These are phyloP conservation scores for Sander vitreus DNA, from an alignment of 2,113 vertebrate species.

Conservation along the genomic window DNA sequence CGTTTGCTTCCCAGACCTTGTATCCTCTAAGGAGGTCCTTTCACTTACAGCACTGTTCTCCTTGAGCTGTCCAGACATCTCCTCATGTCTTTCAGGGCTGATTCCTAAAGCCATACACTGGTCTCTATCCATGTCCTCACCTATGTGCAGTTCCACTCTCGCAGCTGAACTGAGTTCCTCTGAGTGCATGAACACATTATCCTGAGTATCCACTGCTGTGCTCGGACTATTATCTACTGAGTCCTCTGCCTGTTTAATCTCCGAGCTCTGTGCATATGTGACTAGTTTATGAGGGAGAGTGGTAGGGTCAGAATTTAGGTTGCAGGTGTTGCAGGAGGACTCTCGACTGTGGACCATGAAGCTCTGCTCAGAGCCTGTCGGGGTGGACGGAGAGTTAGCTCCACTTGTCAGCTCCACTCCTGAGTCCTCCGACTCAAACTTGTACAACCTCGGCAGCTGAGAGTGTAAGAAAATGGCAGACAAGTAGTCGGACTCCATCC, in stretches of 20 bases:
- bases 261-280: conserved; percentile 67
- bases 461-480: conserved; percentile 75
- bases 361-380: conserved; percentile 87
- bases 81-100: conserved; percentile 34
- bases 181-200: conserved; percentile 1
- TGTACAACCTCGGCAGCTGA: conserved; percentile 83
- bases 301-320: conserved; percentile 74
- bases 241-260: conserved; percentile 59
- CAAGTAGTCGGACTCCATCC: conserved; percentile 63
- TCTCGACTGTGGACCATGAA: conserved; percentile 90
- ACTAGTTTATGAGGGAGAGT: conserved; percentile 67
- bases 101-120: conserved; percentile 37
- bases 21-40: conserved; percentile 52
- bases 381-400: conserved; percentile 88
- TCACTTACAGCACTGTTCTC: conserved; percentile 31
- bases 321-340: conserved; percentile 87
- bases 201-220: conserved; percentile 13
- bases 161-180: conserved; percentile 29
- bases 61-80: conserved; percentile 35
- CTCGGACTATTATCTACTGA: not conserved
- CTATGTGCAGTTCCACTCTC: conserved; percentile 26
- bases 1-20: conserved; percentile 42
- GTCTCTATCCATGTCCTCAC: conserved; percentile 34
- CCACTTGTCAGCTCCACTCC: conserved; percentile 90
- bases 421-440: conserved; percentile 91